Conservation (phyloP, 2,888 invertebrate genomes). For the Notocelia uddmanniana region DNA sequence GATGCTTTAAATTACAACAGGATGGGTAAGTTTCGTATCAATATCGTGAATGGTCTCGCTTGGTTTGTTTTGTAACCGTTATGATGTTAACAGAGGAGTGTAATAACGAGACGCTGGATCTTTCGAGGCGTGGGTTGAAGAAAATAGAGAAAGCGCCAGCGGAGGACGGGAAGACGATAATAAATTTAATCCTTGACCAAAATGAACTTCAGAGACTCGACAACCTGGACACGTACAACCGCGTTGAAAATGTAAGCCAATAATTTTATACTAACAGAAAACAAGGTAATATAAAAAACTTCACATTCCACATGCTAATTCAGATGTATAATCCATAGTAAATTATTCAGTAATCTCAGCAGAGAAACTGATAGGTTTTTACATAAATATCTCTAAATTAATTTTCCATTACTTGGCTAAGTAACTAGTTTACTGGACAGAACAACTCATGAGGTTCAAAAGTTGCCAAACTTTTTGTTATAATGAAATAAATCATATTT, state of each 20-base stretch:
- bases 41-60: not conserved
- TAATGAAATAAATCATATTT: no score
- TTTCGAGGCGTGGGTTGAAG: slow-evolving; percentile 92
- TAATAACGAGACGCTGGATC: slow-evolving; percentile 88
- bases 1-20: slow-evolving; percentile 59
- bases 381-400: not conserved
- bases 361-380: slow-evolving; percentile 10
- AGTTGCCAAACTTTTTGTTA: slow-evolving; percentile 18
- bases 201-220: slow-evolving; percentile 95
- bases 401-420: not conserved
- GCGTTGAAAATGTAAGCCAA: slow-evolving; percentile 89
- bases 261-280: slow-evolving; percentile 22
- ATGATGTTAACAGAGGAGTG: slow-evolving; percentile 52
- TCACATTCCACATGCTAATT: slow-evolving; percentile 23
- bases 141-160: slow-evolving; percentile 91
- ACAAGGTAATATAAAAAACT: not conserved
- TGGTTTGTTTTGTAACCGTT: slow-evolving; percentile 38
- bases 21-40: slow-evolving; percentile 66
- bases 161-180: slow-evolving; percentile 88
- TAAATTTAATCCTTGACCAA: slow-evolving; percentile 92
- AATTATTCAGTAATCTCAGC: slow-evolving; percentile 19
- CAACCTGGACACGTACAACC: slow-evolving; percentile 93
- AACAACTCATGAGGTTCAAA: not conserved
- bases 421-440: not conserved
- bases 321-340: not conserved